These are phyloP conservation scores for Cygnus olor DNA, from an alignment of 2,797 vertebrate genomes.

Conservation along the genomic window DNA sequence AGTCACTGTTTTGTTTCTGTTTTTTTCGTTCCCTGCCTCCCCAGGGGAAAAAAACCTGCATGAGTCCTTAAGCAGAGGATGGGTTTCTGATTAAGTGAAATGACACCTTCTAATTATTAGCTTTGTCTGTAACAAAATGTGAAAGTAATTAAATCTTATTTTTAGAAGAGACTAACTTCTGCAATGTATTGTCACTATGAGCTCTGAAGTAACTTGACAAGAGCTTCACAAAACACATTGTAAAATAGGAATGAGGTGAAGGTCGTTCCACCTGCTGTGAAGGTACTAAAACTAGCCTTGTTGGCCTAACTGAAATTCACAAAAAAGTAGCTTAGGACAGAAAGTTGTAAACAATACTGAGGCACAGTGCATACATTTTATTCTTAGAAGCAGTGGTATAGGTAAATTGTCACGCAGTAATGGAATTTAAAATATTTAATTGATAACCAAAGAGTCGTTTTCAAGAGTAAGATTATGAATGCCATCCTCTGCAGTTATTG, in stretches of 20 bases:
- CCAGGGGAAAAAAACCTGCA: neutral
- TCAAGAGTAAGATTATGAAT: neutral
- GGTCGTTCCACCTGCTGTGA: neutral
- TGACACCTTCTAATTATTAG: neutral
- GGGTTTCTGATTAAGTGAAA: neutral
- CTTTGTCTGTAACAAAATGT: neutral
- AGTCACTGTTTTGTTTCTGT: neutral
- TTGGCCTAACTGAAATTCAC: neutral
- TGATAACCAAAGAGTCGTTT: neutral
- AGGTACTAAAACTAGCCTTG: neutral
- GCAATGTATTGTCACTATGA: neutral
- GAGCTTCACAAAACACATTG: neutral
- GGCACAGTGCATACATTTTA: neutral
- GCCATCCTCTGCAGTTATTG: neutral
- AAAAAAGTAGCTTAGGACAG: neutral
- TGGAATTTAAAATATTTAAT: neutral
- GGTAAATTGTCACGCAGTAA: neutral
- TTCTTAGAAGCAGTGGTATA: neutral
- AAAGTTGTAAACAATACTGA: neutral
- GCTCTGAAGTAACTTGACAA: neutral
- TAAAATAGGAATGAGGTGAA: neutral
- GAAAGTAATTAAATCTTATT: neutral
- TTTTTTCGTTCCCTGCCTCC: neutral
- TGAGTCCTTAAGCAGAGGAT: neutral
- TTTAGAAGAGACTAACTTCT: neutral